Conservation (phyloP, 2,888 invertebrate species). For the Drosophila nigritarsus region DNA sequence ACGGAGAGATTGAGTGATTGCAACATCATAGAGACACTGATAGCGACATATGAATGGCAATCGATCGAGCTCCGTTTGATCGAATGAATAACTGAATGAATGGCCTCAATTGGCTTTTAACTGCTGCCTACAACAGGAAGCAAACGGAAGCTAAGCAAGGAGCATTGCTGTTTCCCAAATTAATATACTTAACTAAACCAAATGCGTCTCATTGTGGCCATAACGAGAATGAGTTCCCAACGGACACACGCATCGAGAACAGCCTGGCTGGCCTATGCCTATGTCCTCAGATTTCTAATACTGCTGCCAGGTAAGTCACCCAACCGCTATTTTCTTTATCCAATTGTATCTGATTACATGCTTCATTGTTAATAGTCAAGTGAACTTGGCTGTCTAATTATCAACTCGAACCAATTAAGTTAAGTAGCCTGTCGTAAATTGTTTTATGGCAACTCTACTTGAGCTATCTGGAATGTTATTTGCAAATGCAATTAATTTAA, state of each 20-base stretch:
- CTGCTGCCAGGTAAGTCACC: constrained; percentile 71
- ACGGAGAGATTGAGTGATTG: constrained; percentile 16
- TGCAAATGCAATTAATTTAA: constrained; percentile 3
- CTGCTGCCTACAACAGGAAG: constrained; percentile 9
- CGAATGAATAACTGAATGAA: constrained; percentile 21
- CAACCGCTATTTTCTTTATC: not conserved
- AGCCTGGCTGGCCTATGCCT: constrained; percentile 58
- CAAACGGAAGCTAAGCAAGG: not conserved
- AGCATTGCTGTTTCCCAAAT: constrained; percentile 1
- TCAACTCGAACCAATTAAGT: constrained; percentile 4
- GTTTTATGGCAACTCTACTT: not conserved
- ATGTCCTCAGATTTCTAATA: constrained; percentile 65
- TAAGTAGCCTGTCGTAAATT: constrained; percentile 6
- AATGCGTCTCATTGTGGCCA: constrained; percentile 44
- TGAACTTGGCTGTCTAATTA: constrained; percentile 11
- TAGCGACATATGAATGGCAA: constrained; percentile 34
- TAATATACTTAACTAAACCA: constrained; percentile 10
- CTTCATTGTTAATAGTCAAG: not conserved
- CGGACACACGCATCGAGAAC: constrained; percentile 34
- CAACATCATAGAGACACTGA: constrained; percentile 15
- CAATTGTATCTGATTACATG: not conserved
- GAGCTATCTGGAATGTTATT: not conserved
- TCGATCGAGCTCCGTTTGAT: constrained; percentile 23
- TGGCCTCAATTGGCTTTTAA: constrained; percentile 20
- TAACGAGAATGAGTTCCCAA: constrained; percentile 46